Conservation (phyloP, 1,140 invertebrate species). For the Cotesia vestalis region DNA sequence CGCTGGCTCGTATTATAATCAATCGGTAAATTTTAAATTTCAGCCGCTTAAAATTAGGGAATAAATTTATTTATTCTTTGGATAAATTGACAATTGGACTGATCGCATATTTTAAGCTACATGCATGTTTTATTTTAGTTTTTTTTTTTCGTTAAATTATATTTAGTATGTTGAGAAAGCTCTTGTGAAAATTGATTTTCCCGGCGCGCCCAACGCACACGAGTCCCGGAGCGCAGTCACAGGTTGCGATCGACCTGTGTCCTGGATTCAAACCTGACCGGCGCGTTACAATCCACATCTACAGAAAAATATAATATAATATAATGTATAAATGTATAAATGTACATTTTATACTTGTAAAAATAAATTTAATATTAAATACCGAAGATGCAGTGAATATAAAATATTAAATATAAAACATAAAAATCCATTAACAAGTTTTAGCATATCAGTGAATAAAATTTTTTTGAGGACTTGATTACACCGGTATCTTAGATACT, state of each 20-base stretch:
- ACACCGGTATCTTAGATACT: neutral
- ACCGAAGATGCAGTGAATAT: too few species aligned
- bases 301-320: neutral
- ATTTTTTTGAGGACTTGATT: neutral
- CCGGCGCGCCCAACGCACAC: constrained; percentile 49
- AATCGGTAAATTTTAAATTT: too few species aligned
- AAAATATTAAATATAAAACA: neutral
- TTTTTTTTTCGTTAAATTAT: neutral
- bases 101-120: too few species aligned
- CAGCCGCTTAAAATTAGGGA: too few species aligned
- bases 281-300: constrained; percentile 23
- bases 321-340: neutral
- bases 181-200: constrained; percentile 59
- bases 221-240: constrained; percentile 41
- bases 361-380: too few species aligned
- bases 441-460: too few species aligned
- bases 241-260: constrained; percentile 40
- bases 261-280: constrained; percentile 35
- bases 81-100: too few species aligned
- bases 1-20: too few species aligned
- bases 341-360: too few species aligned
- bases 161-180: constrained; percentile 44
- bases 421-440: neutral
- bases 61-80: too few species aligned
- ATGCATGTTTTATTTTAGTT: too few species aligned